Conservation (phyloP, 2,797 vertebrate species). For the Neosalanx taihuensis region DNA sequence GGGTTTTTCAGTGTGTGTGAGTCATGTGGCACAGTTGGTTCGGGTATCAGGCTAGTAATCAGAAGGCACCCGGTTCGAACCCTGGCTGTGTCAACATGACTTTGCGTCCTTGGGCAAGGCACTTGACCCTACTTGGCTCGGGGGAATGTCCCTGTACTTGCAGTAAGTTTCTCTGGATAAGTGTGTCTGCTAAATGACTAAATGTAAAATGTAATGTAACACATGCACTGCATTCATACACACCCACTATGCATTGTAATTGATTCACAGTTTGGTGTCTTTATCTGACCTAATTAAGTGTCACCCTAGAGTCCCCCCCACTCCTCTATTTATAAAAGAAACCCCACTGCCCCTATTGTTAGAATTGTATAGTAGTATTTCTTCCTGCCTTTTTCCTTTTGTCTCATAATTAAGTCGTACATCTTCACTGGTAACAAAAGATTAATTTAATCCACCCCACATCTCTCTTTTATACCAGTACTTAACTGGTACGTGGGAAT, state of each 20-base stretch:
- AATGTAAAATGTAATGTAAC: neutral
- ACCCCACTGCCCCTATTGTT: no score
- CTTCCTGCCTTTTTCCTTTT: neutral
- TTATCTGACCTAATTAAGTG: slow-evolving; percentile 46
- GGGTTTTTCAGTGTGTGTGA: neutral
- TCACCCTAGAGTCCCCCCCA: slow-evolving; percentile 12
- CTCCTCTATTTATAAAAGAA: no score
- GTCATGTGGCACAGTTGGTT: no score
- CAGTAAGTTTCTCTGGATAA: no score
- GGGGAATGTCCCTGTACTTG: no score
- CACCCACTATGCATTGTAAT: slow-evolving; percentile 35
- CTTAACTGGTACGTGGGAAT: slow-evolving; percentile 58
- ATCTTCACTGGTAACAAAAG: slow-evolving; percentile 61
- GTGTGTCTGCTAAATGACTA: no score
- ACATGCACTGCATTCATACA: neutral
- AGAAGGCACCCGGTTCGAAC: no score
- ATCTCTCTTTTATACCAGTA: slow-evolving; percentile 34
- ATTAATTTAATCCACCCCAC: slow-evolving; percentile 49
- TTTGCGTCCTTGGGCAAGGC: no score
- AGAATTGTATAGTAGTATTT: neutral
- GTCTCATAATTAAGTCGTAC: slow-evolving; percentile 66
- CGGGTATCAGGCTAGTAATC: no score
- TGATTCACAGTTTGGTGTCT: slow-evolving; percentile 42
- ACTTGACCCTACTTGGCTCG: no score
- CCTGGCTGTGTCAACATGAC: no score